Base-by-base conservation (phyloP, 2,888 invertebrate genomes). In the Drymonia ruficornis region DNA sequence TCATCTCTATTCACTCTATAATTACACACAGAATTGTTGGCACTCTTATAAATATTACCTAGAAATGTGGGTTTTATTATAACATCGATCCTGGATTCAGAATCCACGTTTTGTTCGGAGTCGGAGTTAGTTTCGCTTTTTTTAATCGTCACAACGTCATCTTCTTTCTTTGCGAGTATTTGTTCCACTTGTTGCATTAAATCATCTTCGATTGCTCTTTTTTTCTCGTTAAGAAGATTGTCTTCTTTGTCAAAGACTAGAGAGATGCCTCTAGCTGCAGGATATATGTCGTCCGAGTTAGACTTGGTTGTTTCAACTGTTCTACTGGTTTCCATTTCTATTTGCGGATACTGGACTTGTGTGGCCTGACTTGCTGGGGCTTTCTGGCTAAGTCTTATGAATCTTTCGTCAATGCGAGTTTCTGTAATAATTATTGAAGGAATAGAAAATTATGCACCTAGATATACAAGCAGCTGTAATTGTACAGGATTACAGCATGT, bases 371-470 rank as follows among this genome's bases (percentile, higher is more conserved):
- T 75, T 28, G 65, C 70, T 6, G 77, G 64, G 18, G 52, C 56
- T 65, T 76, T 83, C 13, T 67, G 61, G 12, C 67, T 62, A 15
- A 81, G 69, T 13, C 64, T 65, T 11, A 55, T 52, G 23, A 79
- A 72, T 63, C 82, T 78, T 43, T 78, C 77, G 45, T 82, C 81
- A 1, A 84, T 64, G 23, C 74, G 79, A 28, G 70, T 63, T 61
- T 85, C 88, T 88, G 78, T 46, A 80, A 81, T 43, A 31, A 44
- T 50, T 11, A 48, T 45, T 29, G 6, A 42, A 18, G 11, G 16
- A 47, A n/a, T 23, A 15, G 8, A 4, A 13, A n/a, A n/a, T 36
- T n/a, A 34, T 34, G 28, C 13, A 8, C 38, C 15, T 38, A 19
- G 23, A 29, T 36, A 6, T 16, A 5, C n/a, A 19, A 2, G 28